Evolutionary conservation across 2,888 invertebrate species (phyloP), one percentile per base, ranked within the genome.

Genomic region (Parnassius smintheus): DNA sequence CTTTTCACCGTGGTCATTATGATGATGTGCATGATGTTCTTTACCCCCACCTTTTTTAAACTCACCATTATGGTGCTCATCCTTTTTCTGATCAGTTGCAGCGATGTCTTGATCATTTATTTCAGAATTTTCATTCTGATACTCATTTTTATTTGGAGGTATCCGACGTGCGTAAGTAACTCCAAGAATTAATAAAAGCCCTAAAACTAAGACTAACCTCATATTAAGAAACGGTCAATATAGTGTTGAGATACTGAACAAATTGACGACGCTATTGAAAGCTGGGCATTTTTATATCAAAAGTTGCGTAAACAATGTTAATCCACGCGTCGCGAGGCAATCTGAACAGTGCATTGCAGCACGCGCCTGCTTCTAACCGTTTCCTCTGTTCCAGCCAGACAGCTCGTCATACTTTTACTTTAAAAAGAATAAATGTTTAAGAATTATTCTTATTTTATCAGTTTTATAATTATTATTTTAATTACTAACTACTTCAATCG

Each of bases 1-100:
- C 74, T 95, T 94, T 66, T 94, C 94, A 0, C 95, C 95, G 67
- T 95, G 94, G 44, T 93, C 93, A 63, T 93, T 85, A 70, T 94
- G 93, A 70, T 95, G 94, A 66, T 94, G 93, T 0, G 93, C 92
- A 67, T 95, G 93, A 66, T 94, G 93, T 68, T 95, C 94, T 67
- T 94, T 93, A 0, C 95, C 95, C 1, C 94, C 94, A 10, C 95
- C 95, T 71, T 93, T 93, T 73, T 93, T 93, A 78, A 88, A 91
- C 54, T 93, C 92, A 65, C 92, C 88, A 66, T 85, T 84, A 53
- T 88, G 83, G 22, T 82, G 81, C n/a, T 85, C 78, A 63, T 85
- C 89, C 72, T 93, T 91, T 71, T 93, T 93, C 59, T 91, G 89
- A 8, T 82, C 88, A 13, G 81, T 79, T 11, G 88, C 91, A 8